phyloP scores from a whole-genome alignment of 2,113 vertebrate genomes.

The Xenopus borealis region DNA sequence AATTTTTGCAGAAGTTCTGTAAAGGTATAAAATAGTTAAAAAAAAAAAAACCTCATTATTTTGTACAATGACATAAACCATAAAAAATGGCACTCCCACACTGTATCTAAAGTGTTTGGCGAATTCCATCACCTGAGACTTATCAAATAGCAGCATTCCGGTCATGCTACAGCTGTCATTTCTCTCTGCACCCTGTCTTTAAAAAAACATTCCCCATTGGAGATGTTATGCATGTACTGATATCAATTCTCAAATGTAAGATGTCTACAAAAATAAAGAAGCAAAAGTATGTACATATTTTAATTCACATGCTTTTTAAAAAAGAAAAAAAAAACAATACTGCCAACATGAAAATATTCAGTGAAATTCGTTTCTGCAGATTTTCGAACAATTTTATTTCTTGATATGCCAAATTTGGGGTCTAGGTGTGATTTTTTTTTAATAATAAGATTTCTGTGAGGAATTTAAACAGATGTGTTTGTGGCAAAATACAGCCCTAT shows the following conservation, averaged over 20 bases:
- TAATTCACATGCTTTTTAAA: too few relatives aligned
- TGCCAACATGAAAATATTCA: too few relatives aligned
- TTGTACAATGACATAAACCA: background rate
- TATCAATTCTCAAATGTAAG: background rate
- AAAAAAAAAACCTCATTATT: background rate
- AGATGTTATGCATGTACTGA: constrained; percentile 2
- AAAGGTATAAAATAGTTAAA: background rate
- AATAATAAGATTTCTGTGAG: too few relatives aligned
- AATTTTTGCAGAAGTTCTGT: too few relatives aligned
- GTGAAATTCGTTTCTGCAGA: too few relatives aligned
- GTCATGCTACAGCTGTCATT: background rate
- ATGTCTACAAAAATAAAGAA: background rate
- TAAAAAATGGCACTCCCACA: background rate
- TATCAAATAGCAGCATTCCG: background rate
- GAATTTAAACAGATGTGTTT: too few relatives aligned
- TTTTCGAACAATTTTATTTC: too few relatives aligned
- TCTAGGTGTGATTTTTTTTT: too few relatives aligned
- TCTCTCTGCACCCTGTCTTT: constrained; percentile 3
- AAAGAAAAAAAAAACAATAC: too few relatives aligned
- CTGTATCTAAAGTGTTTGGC: background rate
- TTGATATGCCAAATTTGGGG: too few relatives aligned
- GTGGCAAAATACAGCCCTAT: too few relatives aligned
- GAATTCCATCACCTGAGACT: constrained; percentile 1
- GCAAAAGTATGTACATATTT: too few relatives aligned
- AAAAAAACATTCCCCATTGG: background rate